Conservation (phyloP, 2,797 vertebrate genomes). For the Malacoctenus gilli region DNA sequence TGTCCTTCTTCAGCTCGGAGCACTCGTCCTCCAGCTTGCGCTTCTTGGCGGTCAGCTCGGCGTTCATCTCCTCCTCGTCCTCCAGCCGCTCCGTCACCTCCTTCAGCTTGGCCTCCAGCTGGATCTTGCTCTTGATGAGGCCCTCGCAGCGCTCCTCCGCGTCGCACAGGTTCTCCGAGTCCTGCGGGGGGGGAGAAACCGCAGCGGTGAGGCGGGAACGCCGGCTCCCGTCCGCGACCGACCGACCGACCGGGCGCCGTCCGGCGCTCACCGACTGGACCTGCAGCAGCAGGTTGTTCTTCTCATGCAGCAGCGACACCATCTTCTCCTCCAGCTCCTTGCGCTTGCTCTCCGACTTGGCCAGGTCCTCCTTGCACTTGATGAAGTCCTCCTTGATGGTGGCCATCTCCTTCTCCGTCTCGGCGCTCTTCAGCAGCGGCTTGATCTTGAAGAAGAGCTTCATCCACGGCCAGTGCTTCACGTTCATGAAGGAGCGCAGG, state of each 20-base stretch:
- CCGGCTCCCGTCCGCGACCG: no score
- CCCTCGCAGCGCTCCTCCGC: conserved; percentile 70
- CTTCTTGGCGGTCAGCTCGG: conserved; percentile 81
- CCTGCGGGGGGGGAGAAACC: conserved; percentile 31
- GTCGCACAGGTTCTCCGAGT: conserved; percentile 73
- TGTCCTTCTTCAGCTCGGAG: conserved; percentile 70
- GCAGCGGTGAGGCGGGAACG: not conserved
- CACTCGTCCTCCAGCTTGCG: conserved; percentile 83
- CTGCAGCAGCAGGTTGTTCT: conserved; percentile 87
- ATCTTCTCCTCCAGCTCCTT: conserved; percentile 89
- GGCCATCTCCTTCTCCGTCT: conserved; percentile 88
- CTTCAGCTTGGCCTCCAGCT: conserved; percentile 88
- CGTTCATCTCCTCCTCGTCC: conserved; percentile 86
- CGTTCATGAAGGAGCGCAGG: conserved; percentile 86
- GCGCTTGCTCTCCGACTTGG: conserved; percentile 82
- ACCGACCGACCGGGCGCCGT: not conserved
- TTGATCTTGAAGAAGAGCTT: conserved; percentile 91
- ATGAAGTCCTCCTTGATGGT: conserved; percentile 83
- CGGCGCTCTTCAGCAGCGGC: conserved; percentile 87
- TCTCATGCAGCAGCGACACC: conserved; percentile 86
- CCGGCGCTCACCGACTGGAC: conserved; percentile 83
- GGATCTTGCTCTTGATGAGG: conserved; percentile 76
- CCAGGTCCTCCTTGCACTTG: conserved; percentile 82
- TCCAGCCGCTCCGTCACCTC: conserved; percentile 85
- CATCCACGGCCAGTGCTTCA: conserved; percentile 92